Base-by-base conservation (phyloP, 1,140 invertebrate species). In the Parapsyche elsis region DNA sequence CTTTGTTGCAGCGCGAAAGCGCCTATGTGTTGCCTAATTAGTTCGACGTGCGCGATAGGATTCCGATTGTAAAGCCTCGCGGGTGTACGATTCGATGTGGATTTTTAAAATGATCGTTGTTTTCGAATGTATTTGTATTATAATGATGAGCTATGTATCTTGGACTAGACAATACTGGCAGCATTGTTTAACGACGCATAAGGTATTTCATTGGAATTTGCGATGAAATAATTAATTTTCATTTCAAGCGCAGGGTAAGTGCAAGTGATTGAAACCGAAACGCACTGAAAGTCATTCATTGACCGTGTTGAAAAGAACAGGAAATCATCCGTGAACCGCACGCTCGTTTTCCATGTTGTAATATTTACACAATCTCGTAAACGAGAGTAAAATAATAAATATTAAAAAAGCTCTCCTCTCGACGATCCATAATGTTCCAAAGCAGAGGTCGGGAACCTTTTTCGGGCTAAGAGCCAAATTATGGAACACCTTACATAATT, bases 221-320 rank as follows among this genome's bases (percentile, higher is more conserved):
- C n/a, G n/a, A n/a, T n/a, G n/a, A n/a, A n/a, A n/a, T n/a, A n/a
- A n/a, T n/a, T n/a, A n/a, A n/a, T n/a, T n/a, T n/a, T n/a, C n/a
- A n/a, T n/a, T n/a, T 38, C 30, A 38, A 7, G 7, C 7, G 30
- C 30, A 38, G 1, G 30, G 30, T 38, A 38, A 38, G 1, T 38
- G 30, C 1, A 38, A 38, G 30, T 38, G 30, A 38, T 38, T 38
- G 30, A 38, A 38, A 38, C 30, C 21, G 57, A 9, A 0, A 19
- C 16, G 10, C 57, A 74, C 19, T 45, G 74, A 76, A 76, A 76
- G 74, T 76, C 49, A 76, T 76, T 76, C 30, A 76, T 76, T 76
- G 7, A 23, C 9, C 53, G 21, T 30, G 57, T 76, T 61, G 74
- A 61, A 76, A 76, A 59, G 19, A 59, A 7, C 74, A 76, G 74